Percentiles rank a stretch among this genome's conserved stretches.
Conservation (phyloP, 2,113 vertebrate species). For the Lepus timidus region DNA sequence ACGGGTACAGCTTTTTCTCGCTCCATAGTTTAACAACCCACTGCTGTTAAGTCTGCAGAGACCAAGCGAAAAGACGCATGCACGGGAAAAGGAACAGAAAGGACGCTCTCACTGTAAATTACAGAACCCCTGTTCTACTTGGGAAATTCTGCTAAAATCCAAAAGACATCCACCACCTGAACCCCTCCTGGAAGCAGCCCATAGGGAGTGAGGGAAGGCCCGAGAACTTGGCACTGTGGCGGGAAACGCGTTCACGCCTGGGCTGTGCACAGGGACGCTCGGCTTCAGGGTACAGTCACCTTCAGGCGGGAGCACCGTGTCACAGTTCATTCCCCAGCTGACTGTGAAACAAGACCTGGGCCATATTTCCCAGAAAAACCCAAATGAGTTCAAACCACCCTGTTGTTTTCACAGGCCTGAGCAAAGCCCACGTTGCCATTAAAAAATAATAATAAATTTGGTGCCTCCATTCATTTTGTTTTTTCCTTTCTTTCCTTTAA, state of each 20-base stretch:
- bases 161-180: neutral
- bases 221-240: neutral
- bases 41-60: neutral
- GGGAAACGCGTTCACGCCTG: neutral
- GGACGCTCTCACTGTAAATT: neutral
- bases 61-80: neutral
- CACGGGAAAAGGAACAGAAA: neutral
- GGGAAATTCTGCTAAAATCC: neutral
- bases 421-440: neutral
- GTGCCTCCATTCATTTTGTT: neutral
- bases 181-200: neutral
- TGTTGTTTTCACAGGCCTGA: neutral
- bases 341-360: neutral
- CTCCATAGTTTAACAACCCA: neutral
- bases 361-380: neutral
- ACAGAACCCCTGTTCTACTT: neutral
- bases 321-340: neutral
- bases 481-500: neutral
- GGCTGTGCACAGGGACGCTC: accelerated
- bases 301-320: neutral
- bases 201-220: neutral
- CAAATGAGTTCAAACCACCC: neutral
- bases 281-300: neutral
- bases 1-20: neutral
- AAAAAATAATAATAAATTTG: neutral